These are phyloP conservation scores for Macrochelys suwanniensis DNA, from an alignment of 2,797 vertebrate genomes.

Conservation along the genomic window DNA sequence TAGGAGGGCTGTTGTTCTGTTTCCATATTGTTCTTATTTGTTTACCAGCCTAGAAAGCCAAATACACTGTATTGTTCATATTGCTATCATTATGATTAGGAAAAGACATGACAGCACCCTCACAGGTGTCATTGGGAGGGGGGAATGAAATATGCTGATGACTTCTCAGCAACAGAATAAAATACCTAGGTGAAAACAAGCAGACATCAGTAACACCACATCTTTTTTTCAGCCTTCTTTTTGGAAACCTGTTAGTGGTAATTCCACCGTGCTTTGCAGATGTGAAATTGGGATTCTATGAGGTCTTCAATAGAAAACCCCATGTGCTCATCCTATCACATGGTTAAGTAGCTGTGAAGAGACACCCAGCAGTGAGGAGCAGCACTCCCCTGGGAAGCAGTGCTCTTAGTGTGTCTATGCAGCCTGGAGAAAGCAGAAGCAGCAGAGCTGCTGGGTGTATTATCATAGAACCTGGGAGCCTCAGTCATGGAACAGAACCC, in stretches of 20 bases:
- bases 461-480: no score
- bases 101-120: background rate
- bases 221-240: background rate
- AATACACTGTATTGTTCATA: background rate
- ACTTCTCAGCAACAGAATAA: background rate
- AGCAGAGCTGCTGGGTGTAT: no score
- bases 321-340: rapidly evolving
- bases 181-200: background rate
- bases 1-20: background rate
- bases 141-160: background rate
- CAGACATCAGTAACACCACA: background rate
- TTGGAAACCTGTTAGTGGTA: background rate
- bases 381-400: no score
- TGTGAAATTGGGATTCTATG: background rate
- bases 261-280: background rate
- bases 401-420: no score
- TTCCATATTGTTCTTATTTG: background rate
- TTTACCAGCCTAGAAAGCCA: background rate
- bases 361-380: rapidly evolving
- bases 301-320: background rate
- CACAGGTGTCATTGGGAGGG: background rate
- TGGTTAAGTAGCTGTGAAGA: background rate
- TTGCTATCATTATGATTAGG: background rate
- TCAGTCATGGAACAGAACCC: no score
- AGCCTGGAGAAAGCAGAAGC: no score